A percentile compares a stretch with the other conserved stretches of the same genome.
phyloP scores from a whole-genome alignment of 2,113 vertebrate genomes.

The Perca flavescens region DNA sequence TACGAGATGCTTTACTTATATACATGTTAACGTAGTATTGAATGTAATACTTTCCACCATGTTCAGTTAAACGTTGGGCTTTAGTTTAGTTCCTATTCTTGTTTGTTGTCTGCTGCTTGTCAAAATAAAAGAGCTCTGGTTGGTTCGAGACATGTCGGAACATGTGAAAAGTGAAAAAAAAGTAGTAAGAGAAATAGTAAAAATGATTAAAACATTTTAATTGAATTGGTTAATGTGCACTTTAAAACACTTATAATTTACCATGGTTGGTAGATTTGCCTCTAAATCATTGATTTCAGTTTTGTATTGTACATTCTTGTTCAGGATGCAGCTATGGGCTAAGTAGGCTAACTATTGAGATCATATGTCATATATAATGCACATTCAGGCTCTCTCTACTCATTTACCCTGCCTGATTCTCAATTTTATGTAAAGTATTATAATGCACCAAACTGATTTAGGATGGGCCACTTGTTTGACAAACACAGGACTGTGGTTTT shows the following conservation, averaged over 20 bases:
- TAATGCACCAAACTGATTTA: not conserved
- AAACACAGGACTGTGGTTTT: not conserved
- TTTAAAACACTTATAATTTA: no score
- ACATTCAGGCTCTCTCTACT: not conserved
- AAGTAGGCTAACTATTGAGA: no score
- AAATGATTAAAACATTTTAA: not conserved
- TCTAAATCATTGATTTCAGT: not conserved
- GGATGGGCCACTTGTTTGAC: not conserved
- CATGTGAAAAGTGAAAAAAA: not conserved
- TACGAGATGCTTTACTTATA: no score
- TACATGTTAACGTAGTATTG: not conserved
- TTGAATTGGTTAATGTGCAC: not conserved
- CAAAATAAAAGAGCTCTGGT: not conserved
- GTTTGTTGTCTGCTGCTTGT: not conserved
- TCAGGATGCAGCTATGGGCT: not conserved
- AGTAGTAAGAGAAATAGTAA: not conserved
- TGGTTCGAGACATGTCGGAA: not conserved
- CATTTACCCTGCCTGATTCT: not conserved
- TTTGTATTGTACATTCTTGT: not conserved
- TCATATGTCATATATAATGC: not conserved
- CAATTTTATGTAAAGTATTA: not conserved
- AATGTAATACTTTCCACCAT: not conserved
- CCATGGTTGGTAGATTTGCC: not conserved
- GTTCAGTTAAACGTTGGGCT: not conserved
- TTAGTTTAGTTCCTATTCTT: not conserved